These are phyloP conservation scores for Apus apus DNA, from an alignment of 2,113 vertebrate species.

Conservation along the genomic window DNA sequence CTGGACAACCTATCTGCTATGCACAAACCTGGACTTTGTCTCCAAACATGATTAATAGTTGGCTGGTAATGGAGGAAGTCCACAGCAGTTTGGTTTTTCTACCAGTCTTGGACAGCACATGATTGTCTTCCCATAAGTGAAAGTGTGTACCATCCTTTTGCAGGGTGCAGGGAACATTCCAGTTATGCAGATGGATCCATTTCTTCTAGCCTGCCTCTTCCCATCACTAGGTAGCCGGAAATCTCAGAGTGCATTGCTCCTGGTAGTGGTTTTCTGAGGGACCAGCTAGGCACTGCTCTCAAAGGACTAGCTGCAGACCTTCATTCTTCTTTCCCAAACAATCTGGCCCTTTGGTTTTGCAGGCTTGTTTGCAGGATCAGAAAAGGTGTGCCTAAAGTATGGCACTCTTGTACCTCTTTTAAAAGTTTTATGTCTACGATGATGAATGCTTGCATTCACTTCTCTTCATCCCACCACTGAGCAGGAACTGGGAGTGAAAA, in stretches of 20 bases:
- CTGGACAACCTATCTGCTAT: not conserved
- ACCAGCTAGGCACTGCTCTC: not conserved
- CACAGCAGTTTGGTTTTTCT: not conserved
- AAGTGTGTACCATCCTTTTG: not conserved
- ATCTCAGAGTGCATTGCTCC: not conserved
- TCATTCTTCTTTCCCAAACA: not conserved
- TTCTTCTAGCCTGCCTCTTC: not conserved
- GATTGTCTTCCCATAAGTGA: not conserved
- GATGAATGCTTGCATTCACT: not conserved
- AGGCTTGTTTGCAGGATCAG: not conserved
- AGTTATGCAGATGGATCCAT: not conserved
- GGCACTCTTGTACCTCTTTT: not conserved
- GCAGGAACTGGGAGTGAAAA: not conserved
- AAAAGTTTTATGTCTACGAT: not conserved
- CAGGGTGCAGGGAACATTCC: not conserved
- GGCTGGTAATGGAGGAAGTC: not conserved
- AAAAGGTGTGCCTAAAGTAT: not conserved
- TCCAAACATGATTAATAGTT: not conserved
- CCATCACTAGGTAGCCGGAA: not conserved
- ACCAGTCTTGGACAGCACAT: not conserved
- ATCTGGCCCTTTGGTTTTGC: not conserved
- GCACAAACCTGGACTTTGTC: not conserved
- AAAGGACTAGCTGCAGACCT: not conserved
- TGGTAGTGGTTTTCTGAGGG: not conserved
- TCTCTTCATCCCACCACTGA: not conserved